phyloP scores from a whole-genome alignment of 1,140 invertebrate genomes.

The Dendroctonus ponderosae region DNA sequence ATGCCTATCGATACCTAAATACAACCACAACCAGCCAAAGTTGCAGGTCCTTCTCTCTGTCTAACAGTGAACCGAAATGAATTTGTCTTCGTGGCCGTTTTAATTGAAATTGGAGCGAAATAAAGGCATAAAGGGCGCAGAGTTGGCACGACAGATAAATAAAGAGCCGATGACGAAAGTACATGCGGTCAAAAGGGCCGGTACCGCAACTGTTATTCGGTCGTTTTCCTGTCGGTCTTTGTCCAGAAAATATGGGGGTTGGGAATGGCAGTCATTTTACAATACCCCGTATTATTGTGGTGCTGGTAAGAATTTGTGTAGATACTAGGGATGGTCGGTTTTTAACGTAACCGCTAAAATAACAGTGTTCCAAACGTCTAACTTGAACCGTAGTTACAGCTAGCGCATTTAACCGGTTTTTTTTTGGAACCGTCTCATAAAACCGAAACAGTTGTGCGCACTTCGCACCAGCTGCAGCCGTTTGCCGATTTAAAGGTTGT shows the following conservation, averaged over 20 bases:
- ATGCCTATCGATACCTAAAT: background rate
- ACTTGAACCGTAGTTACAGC: too few species aligned
- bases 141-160: slow-evolving; percentile 8
- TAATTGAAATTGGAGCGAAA: slow-evolving; percentile 11
- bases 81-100: slow-evolving; percentile 7
- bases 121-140: slow-evolving; percentile 8
- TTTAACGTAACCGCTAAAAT: too few species aligned
- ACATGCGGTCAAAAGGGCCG: slow-evolving; percentile 2
- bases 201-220: slow-evolving; percentile 5
- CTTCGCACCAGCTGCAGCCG: too few species aligned
- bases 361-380: too few species aligned
- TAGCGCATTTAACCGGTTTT: too few species aligned
- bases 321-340: too few species aligned
- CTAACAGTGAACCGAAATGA: background rate
- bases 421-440: too few species aligned
- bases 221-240: background rate
- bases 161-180: slow-evolving; percentile 7
- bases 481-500: too few species aligned
- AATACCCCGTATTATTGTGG: too few species aligned
- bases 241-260: background rate
- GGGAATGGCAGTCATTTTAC: background rate
- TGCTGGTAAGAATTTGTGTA: too few species aligned
- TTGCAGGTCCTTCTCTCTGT: background rate
- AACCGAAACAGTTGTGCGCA: too few species aligned
- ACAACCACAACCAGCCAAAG: background rate